Evolutionary conservation across 2,113 vertebrate species (phyloP), one percentile per base, ranked within the genome.

Genomic region (Scatophagus argus): DNA sequence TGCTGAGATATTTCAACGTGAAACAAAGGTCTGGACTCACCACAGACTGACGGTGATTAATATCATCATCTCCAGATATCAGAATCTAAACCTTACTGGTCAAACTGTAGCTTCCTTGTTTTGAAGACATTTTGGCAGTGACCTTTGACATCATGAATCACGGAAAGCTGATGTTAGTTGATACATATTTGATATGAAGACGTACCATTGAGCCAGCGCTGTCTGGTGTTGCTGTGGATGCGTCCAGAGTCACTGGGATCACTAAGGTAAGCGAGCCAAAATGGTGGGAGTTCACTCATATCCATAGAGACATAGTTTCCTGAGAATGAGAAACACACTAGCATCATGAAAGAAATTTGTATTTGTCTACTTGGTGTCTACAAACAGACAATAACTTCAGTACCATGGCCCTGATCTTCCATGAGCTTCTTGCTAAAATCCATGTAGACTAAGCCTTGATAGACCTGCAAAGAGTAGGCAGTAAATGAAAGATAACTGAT

Each of bases 361-460:
- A 32, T 31, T 32, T 29, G 8, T 39, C 0, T 16, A 2, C 4
- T 3, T 5, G 41, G 29, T 34, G 23, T 17, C 6, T 4, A n/a
- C 7, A 36, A 25, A 58, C 16, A 27, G 41, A 67, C 7, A 66
- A 23, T 2, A 38, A 14, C 49, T 38, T 46, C 47, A 62, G 62
- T 94, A 96, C 95, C 95, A 44, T 93, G 92, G 79, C 94, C 94
- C 49, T 90, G 90, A 58, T 95, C 88, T 10, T 95, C 94, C 95
- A 96, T 95, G 16, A 95, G 85, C 47, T 87, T 56, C 80, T 93
- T 94, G 84, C 88, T 94, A 82, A 96, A 96, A 81, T 96, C 95
- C 95, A 96, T 96, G 87, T 95, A 96, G 55, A 96, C 91, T 38
- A 96, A 88, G 3, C 95, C 95, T 81, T 96, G 94, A 68, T 95